A percentile compares a stretch with the other conserved stretches of the same genome.
phyloP scores from a whole-genome alignment of 2,888 invertebrate species.

The Malacosoma neustria region DNA sequence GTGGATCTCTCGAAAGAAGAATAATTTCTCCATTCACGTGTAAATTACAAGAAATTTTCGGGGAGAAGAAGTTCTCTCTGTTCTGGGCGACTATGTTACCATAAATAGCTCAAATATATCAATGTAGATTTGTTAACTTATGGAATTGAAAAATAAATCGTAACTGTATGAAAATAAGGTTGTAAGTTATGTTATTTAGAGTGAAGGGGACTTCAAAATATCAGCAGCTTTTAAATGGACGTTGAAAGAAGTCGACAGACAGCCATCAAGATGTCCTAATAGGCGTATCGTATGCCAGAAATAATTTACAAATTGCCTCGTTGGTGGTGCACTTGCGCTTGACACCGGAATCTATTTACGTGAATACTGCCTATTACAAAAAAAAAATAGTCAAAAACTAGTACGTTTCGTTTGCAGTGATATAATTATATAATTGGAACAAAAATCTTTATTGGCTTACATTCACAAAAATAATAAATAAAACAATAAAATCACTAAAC shows the following conservation, averaged over 20 bases:
- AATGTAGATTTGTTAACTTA: slow-evolving; percentile 23
- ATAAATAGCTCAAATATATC: slow-evolving; percentile 48
- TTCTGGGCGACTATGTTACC: slow-evolving; percentile 32
- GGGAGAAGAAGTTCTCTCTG: slow-evolving; percentile 17
- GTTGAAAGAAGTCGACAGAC: slow-evolving; percentile 70
- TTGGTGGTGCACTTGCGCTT: slow-evolving; percentile 21
- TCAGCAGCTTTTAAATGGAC: slow-evolving; percentile 66
- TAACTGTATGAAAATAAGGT: neutral
- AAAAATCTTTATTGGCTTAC: too few species aligned
- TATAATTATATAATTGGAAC: too few species aligned
- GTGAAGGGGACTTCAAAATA: slow-evolving; percentile 11
- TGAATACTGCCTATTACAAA: too few species aligned
- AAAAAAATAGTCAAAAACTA: too few species aligned
- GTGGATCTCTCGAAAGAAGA: neutral
- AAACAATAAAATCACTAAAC: too few species aligned
- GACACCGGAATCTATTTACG: neutral
- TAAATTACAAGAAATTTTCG: neutral
- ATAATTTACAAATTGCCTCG: slow-evolving; percentile 66
- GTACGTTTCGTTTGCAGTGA: too few species aligned
- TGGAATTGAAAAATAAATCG: slow-evolving; percentile 8
- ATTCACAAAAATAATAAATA: too few species aligned
- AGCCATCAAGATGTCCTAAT: slow-evolving; percentile 70
- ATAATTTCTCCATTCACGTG: neutral
- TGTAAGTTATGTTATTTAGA: too few species aligned
- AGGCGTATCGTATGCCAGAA: slow-evolving; percentile 60